Conservation (phyloP, 2,888 invertebrate species). For the Cantharis rustica region DNA sequence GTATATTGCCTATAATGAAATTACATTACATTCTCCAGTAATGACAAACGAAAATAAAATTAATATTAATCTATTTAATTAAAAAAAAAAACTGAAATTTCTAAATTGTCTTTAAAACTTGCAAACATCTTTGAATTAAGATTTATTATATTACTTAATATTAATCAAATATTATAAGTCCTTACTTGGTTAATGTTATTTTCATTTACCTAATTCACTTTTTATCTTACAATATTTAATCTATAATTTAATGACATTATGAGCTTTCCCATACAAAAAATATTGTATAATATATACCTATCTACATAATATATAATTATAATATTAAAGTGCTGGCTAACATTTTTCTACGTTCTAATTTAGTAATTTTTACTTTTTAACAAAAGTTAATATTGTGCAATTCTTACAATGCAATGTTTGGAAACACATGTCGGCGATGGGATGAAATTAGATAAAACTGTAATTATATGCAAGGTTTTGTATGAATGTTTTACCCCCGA, state of each 20-base stretch:
- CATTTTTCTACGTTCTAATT: conserved; percentile 13
- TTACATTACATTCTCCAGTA: too few relatives aligned
- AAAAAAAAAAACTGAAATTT: too few relatives aligned
- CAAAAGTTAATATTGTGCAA: conserved; percentile 16
- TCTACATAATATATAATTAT: conserved; percentile 6
- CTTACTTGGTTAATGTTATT: neutral
- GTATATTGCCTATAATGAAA: too few relatives aligned
- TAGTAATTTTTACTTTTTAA: conserved; percentile 8
- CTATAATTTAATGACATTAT: neutral
- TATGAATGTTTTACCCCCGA: conserved; percentile 26
- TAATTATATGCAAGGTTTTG: conserved; percentile 33
- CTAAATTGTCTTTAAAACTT: neutral
- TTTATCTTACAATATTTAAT: neutral
- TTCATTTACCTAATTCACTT: neutral
- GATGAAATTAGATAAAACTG: conserved; percentile 28
- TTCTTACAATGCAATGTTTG: conserved; percentile 18
- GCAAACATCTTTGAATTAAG: neutral
- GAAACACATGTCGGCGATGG: conserved; percentile 24
- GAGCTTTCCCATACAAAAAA: neutral
- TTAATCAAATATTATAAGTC: neutral
- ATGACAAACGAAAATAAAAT: too few relatives aligned
- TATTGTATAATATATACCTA: neutral
- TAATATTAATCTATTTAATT: too few relatives aligned
- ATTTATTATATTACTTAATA: neutral
- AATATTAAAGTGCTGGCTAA: conserved; percentile 9